Conservation (phyloP, 2,888 invertebrate genomes). For the Dexiosoma caninum region DNA sequence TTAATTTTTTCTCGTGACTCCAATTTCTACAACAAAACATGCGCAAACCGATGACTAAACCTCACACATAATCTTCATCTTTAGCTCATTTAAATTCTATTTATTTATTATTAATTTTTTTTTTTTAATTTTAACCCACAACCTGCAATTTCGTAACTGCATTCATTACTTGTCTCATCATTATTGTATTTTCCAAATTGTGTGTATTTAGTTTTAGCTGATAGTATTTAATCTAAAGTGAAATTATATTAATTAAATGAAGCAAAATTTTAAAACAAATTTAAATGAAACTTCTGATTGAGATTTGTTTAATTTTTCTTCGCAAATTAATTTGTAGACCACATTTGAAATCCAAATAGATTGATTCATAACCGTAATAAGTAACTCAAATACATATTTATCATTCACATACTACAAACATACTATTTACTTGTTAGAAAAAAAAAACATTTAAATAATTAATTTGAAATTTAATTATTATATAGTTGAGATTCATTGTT, state of each 20-base stretch:
- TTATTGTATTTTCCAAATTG: constrained; percentile 66
- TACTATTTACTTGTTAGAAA: constrained; percentile 7
- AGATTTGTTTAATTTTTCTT: constrained; percentile 18
- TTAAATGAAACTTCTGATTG: neutral
- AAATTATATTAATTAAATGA: neutral
- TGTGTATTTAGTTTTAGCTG: constrained; percentile 71
- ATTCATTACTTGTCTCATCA: constrained; percentile 65
- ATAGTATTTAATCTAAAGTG: constrained; percentile 64
- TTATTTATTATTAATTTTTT: neutral
- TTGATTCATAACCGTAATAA: constrained; percentile 18
- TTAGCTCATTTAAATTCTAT: neutral
- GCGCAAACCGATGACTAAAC: neutral
- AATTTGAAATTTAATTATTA: constrained; percentile 26
- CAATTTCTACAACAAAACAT: constrained; percentile 3
- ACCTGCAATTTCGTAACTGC: constrained; percentile 30
- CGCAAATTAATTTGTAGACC: constrained; percentile 45
- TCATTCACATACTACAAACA: neutral
- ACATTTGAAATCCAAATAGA: constrained; percentile 18
- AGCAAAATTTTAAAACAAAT: constrained; percentile 1
- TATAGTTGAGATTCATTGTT: constrained; percentile 63
- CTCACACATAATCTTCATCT: neutral
- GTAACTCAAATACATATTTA: constrained; percentile 21
- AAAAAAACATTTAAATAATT: constrained; percentile 27
- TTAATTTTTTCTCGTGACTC: neutral
- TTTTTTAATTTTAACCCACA: too few relatives aligned